phyloP scores from a whole-genome alignment of 2,797 vertebrate species.

The Margarornis squamiger region DNA sequence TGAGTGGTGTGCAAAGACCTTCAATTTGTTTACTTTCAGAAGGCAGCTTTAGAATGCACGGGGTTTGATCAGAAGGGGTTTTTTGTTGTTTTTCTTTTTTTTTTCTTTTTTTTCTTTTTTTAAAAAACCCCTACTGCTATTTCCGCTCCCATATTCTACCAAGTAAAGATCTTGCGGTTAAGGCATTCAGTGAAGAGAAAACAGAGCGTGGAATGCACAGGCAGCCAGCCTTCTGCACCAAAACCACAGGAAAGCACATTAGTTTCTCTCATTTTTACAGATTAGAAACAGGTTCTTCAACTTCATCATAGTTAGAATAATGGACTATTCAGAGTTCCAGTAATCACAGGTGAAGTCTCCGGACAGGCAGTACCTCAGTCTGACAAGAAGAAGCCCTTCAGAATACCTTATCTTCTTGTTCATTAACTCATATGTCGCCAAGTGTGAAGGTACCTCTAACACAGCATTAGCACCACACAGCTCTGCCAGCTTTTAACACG shows the following conservation, averaged over 20 bases:
- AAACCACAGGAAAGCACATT: conserved; percentile 68
- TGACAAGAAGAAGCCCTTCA: neutral
- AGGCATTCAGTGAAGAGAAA: conserved; percentile 71
- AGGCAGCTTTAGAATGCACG: neutral
- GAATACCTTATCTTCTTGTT: neutral
- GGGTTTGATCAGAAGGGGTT: neutral
- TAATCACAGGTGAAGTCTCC: neutral
- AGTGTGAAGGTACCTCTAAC: neutral
- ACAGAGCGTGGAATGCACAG: conserved; percentile 65
- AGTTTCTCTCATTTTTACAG: conserved; percentile 56
- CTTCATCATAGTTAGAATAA: conserved; percentile 15
- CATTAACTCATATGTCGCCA: neutral
- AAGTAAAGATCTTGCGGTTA: conserved; percentile 42
- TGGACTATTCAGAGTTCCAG: conserved; percentile 16
- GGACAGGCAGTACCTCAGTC: neutral
- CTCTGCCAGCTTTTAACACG: neutral
- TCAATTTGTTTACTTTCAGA: conserved; percentile 61
- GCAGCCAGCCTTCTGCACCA: conserved; percentile 39
- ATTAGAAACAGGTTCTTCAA: conserved; percentile 66
- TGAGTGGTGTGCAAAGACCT: neutral
- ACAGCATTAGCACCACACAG: neutral
- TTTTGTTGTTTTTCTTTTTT: neutral
- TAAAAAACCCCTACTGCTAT: conserved; percentile 27
- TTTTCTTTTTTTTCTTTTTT: neutral
- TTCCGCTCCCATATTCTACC: conserved; percentile 70